Evolutionary conservation across 2,888 invertebrate genomes (phyloP).

Genomic region (Callosobruchus maculatus): DNA sequence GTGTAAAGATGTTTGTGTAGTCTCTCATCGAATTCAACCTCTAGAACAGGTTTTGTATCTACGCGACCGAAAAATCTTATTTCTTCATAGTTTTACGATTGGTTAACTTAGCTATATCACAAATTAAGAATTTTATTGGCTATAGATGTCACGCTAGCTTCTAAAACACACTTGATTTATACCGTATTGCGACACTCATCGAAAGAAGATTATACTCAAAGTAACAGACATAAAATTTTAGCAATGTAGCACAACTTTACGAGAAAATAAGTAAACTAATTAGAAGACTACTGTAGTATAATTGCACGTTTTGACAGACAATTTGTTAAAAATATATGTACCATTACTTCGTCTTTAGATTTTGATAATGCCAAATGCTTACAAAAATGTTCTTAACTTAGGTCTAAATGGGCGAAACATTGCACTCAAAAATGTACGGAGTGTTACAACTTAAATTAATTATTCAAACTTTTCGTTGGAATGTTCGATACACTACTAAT

Average conservation of each 20-base stretch:
- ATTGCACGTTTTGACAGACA: constrained; percentile 7
- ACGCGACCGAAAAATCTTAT: constrained; percentile 17
- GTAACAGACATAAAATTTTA: constrained; percentile 7
- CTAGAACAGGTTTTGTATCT: constrained; percentile 16
- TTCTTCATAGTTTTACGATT: constrained; percentile 15
- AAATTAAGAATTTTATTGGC: constrained; percentile 7
- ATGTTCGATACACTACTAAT: background rate
- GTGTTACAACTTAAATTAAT: background rate
- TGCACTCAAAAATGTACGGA: background rate
- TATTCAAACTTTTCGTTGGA: background rate
- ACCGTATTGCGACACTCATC: background rate
- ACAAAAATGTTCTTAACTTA: background rate
- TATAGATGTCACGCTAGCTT: constrained; percentile 8
- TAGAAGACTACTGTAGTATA: background rate
- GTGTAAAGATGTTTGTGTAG: background rate
- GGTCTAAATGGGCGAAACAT: background rate
- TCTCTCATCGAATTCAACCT: background rate
- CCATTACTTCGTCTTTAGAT: constrained; percentile 1
- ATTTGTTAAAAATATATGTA: constrained; percentile 6
- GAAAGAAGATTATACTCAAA: background rate
- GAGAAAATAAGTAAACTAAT: constrained; percentile 3
- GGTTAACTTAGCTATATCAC: constrained; percentile 10
- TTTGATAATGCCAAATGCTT: constrained; percentile 13
- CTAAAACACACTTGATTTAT: background rate
- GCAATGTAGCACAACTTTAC: background rate